Evolutionary conservation across 2,113 vertebrate genomes (phyloP), one percentile per base, ranked within the genome.

Genomic region (Sprattus sprattus): DNA sequence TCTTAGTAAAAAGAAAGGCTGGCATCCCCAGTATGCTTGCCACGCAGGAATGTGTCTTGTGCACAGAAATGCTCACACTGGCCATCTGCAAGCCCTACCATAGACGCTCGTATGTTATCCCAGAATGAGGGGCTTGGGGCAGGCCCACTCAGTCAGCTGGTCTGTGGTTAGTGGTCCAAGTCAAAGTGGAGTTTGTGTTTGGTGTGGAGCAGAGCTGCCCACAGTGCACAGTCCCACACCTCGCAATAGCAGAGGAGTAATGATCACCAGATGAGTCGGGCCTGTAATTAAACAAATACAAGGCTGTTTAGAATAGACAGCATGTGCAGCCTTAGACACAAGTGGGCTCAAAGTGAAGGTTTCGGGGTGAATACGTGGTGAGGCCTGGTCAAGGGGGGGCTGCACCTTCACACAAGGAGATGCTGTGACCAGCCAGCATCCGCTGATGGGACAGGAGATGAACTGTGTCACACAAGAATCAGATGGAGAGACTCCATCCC

Each of bases 291-390:
- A 25, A 25, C 64, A 67, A 67, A 67, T 67, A 67, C 64, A 67
- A 67, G 64, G 64, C n/a, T 28, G 64, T 67, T 67, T 28, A 67
- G 2, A 67, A 81, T 50, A 81, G 84, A 89, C 85, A 57, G 86
- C 83, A 11, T 67, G 64, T 67, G n/a, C 64, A 67, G 28, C n/a
- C 64, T 9, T n/a, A 64, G 57, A 64, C 57, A 64, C 57, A 64
- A 25, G 22, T 22, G 7, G 6, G 57, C 64, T 28, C 9, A 11
- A 67, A 67, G 25, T 28, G 64, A 9, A 28, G 64, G 64, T 67
- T 67, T 67, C 0, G n/a, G n/a, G 64, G 3, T 67, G 64, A 67
- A 67, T 28, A 7, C 28, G 64, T 25, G 64, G n/a, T 28, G 25
- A 67, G 3, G 64, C 28, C n/a, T 67, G 64, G 64, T 28, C n/a